A percentile compares a stretch with the other conserved stretches of the same genome.
Evolutionary conservation across 64 coral and sea anemone species (phyloP).

Genomic region (Stichodactyla helianthus): DNA sequence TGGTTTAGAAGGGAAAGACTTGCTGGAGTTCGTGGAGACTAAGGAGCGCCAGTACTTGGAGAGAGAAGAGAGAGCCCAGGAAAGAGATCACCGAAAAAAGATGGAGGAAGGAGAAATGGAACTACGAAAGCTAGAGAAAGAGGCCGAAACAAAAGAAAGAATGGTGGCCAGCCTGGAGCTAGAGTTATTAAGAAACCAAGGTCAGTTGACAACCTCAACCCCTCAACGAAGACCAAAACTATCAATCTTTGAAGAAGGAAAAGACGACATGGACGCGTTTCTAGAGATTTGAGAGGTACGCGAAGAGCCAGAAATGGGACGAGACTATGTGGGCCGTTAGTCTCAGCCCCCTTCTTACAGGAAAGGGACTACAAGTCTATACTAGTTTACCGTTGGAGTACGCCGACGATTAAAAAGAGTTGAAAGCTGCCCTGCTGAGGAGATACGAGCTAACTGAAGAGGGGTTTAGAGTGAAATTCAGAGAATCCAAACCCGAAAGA

Average conservation of each 20-base stretch:
- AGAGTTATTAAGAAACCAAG: not conserved
- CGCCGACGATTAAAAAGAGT: not conserved
- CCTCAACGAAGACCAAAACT: constrained; percentile 13
- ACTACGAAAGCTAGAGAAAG: not conserved
- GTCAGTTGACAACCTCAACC: too few relatives aligned
- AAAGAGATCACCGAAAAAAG: not conserved
- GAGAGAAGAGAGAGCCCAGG: not conserved
- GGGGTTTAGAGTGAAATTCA: constrained; percentile 39
- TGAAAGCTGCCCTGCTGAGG: constrained; percentile 35
- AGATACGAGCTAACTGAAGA: constrained; percentile 36
- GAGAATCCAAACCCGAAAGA: constrained; percentile 1
- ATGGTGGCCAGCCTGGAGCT: not conserved
- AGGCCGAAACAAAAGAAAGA: not conserved
- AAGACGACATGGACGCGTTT: constrained; percentile 37
- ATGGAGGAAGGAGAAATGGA: constrained; percentile 18
- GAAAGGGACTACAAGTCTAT: constrained; percentile 49
- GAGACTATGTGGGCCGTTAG: not conserved
- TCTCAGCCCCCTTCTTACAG: constrained; percentile 42
- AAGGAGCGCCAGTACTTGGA: not conserved
- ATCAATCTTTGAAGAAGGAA: constrained; percentile 1
- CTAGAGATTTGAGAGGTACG: not conserved
- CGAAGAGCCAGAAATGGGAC: constrained; percentile 18
- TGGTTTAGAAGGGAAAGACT: constrained; percentile 21
- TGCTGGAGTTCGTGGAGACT: not conserved
- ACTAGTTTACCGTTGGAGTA: constrained; percentile 30